Base-by-base conservation (phyloP, 2,888 invertebrate species). In the Priocnemis perturbator region DNA sequence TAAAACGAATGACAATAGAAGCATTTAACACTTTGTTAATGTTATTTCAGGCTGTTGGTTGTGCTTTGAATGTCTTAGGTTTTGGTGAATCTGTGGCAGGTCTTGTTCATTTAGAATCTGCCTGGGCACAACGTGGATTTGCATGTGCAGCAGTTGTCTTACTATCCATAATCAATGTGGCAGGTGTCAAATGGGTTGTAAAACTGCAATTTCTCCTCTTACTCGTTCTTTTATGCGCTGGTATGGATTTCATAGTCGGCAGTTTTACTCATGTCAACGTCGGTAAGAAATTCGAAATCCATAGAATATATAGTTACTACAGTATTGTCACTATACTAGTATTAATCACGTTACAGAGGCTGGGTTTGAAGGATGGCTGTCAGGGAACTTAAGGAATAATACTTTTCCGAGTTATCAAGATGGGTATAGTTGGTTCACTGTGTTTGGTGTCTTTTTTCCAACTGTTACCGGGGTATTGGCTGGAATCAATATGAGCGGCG, bases 401-500 rank as follows among this genome's bases (percentile, higher is more conserved):
- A 93, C 96, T 52, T 95, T 94, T 91, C 92, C 97, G 0, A 91
- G 92, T 62, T 98, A 96, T 89, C 91, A 92, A 62, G 92, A 94
- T 64, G 94, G 93, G 9, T 95, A 97, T 83, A 95, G 94, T 70
- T 98, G 98, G 96, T 98, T 98, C 90, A 95, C 95, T 60, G 97
- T 98, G 50, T 98, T 98, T 90, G 98, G 98, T 37, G 96, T 99
- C 1, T 98, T 98, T 90, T 99, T 99, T 88, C 98, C 98, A 15
- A 98, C 98, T 0, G 96, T 98, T 26, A 98, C 98, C 57, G 99
- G 99, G 17, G 96, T 99, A 73, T 91, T 99, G 77, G 97, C 98
- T 5, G 99, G 99, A 44, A 98, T 99, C 81, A 99, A 99, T 87
- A 99, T 99, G 98, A 97, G 98, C 86, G 98, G 98, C 15, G 98